Base-by-base conservation (phyloP, 2,888 invertebrate species). In the Caenorhabditis sp. region DNA sequence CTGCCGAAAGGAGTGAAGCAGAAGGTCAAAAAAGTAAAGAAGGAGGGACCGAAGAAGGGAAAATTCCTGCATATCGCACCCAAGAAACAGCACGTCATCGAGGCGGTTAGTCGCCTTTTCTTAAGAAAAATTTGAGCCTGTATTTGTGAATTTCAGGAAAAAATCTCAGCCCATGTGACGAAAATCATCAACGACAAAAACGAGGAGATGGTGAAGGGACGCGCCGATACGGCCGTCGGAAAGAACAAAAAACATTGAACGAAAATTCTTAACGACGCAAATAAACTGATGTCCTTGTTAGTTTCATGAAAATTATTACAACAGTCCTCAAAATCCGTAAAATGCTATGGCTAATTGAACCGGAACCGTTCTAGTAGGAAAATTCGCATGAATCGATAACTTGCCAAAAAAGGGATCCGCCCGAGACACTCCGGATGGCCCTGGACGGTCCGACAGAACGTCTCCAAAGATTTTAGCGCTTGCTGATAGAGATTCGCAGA, bases 101-200 rank as follows among this genome's bases (percentile, higher is more conserved):
- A 81, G 43, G 62, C 82, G 65, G 84, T 80, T 11, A 26, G 72
- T 45, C 13, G 27, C 45, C 15, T 24, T 24, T 41, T 17, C 5
- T 39, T 30, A 46, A 46, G n/a, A 35, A 13, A 22, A 27, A 17
- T n/a, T 52, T 30, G 30, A 30, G 9, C 5, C 9, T 30, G 50
- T 15, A 50, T 48, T 48, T 6, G 2, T 17, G 15, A 27, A 15
- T 58, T 43, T 9, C 75, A 85, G 83, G 78, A 80, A 30, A 85
- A 83, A 53, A 52, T 84, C 6, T 70, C 79, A 6, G 78, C 83
- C 1, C 83, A 83, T 35, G 85, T 88, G n/a, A 82, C 86, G 7
- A 80, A 82, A 43, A 68, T 84, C 45, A 86, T 88, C 78, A 88
- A 88, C 79, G 80, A 86, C 46, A 86, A 86, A 65, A 87, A 87